Percentiles rank a stretch among this genome's conserved stretches.
Conservation (phyloP, 1,140 invertebrate species). For the Drosophila hydei region DNA sequence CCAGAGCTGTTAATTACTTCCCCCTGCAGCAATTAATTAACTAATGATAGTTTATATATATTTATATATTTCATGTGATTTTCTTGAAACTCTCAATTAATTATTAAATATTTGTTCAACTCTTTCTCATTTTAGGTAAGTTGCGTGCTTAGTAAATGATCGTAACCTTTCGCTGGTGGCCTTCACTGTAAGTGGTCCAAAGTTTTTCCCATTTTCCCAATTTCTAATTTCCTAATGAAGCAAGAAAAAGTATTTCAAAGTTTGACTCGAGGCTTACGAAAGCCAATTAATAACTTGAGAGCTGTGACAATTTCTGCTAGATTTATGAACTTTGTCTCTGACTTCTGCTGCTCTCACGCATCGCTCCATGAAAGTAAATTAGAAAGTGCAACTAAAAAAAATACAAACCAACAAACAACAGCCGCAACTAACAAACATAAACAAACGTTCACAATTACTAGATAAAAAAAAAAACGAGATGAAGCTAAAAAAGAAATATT, state of each 20-base stretch:
- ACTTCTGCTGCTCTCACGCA: constrained; percentile 1
- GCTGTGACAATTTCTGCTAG: constrained; percentile 40
- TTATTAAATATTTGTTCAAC: constrained; percentile 43
- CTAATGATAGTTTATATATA: constrained; percentile 30
- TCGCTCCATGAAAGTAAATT: constrained; percentile 15
- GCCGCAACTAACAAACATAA: constrained; percentile 23
- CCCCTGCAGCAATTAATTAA: constrained; percentile 26
- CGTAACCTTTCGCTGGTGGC: constrained; percentile 39
- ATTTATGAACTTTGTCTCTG: constrained; percentile 13
- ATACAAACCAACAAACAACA: no score
- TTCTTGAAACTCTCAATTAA: constrained; percentile 26
- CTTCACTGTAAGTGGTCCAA: constrained; percentile 17
- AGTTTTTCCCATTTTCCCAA: constrained; percentile 13
- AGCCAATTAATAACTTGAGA: constrained; percentile 27
- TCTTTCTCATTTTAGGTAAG: constrained; percentile 73
- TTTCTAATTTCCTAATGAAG: constrained; percentile 19
- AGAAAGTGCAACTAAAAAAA: constrained; percentile 44
- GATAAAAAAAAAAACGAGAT: constrained; percentile 5
- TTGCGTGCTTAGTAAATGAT: constrained; percentile 11
- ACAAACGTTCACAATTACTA: constrained; percentile 23
- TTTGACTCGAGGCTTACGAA: constrained; percentile 2
- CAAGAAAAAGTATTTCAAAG: not conserved
- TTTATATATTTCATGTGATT: constrained; percentile 23
- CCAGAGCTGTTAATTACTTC: constrained; percentile 7
- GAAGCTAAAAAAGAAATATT: not conserved